These are phyloP conservation scores for Proteles cristata DNA, from an alignment of 2,113 vertebrate species.

Conservation along the genomic window DNA sequence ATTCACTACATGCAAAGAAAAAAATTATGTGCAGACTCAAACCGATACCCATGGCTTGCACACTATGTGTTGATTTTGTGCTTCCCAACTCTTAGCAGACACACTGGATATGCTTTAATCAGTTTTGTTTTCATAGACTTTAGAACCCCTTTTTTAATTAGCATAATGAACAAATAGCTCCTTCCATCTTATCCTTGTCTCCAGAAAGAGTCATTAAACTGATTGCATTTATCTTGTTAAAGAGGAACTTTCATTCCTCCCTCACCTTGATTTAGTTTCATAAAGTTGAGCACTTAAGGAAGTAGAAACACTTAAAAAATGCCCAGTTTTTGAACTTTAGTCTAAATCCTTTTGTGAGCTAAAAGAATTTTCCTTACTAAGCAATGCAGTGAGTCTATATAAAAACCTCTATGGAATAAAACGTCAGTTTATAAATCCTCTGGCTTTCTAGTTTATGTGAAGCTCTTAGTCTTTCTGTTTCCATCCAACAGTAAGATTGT, in stretches of 20 bases:
- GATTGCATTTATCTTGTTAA: conserved; percentile 77
- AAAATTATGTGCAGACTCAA: conserved; percentile 12
- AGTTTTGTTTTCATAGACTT: conserved; percentile 79
- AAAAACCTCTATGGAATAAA: conserved; percentile 40
- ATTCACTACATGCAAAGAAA: conserved; percentile 62
- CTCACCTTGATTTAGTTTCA: conserved; percentile 60
- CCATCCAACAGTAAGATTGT: neutral
- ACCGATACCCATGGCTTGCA: conserved; percentile 4
- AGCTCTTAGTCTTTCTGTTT: neutral
- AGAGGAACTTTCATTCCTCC: conserved; percentile 53
- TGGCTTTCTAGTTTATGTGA: neutral
- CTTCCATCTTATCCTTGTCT: conserved; percentile 75
- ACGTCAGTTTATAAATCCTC: conserved; percentile 33
- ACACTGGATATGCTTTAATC: conserved; percentile 79
- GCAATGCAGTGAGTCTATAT: neutral
- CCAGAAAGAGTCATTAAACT: conserved; percentile 79
- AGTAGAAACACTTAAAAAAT: neutral
- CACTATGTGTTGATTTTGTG: neutral
- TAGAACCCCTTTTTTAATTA: conserved; percentile 80
- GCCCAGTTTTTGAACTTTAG: neutral
- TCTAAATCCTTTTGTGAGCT: conserved; percentile 2
- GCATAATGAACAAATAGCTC: conserved; percentile 81
- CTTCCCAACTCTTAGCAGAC: conserved; percentile 53
- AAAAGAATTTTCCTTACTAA: conserved; percentile 48
- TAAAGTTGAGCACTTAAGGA: conserved; percentile 25